A percentile compares a stretch with the other conserved stretches of the same genome.
Evolutionary conservation across 2,888 invertebrate species (phyloP).

Genomic region (Prenolepis imparis): DNA sequence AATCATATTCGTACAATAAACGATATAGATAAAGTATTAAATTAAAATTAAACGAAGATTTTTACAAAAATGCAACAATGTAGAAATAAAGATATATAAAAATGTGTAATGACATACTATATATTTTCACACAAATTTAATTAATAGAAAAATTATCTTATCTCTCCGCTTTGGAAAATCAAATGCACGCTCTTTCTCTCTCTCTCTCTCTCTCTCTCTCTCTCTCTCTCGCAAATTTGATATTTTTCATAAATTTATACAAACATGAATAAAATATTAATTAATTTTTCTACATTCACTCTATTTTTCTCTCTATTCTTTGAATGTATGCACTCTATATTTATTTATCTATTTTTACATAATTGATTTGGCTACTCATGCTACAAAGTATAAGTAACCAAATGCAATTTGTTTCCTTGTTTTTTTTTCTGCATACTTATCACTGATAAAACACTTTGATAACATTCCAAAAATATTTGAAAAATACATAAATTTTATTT

Average conservation of each 20-base stretch:
- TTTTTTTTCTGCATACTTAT: background rate
- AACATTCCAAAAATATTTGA: constrained; percentile 2
- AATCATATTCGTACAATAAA: constrained; percentile 16
- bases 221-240: background rate
- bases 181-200: background rate
- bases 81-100: background rate
- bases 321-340: background rate
- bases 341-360: background rate
- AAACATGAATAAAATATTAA: background rate
- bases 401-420: background rate
- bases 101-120: background rate
- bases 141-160: background rate
- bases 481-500: constrained; percentile 26
- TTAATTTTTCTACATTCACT: background rate
- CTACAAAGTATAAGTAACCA: background rate
- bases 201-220: background rate
- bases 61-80: background rate
- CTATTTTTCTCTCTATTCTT: background rate
- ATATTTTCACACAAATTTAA: background rate
- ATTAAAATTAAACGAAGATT: background rate
- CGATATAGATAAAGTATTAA: background rate
- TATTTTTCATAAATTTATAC: background rate
- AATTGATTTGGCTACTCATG: background rate
- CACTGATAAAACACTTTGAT: background rate
- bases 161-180: background rate